Evolutionary conservation across 2,797 vertebrate species (phyloP).

Genomic region (Champsocephalus esox): DNA sequence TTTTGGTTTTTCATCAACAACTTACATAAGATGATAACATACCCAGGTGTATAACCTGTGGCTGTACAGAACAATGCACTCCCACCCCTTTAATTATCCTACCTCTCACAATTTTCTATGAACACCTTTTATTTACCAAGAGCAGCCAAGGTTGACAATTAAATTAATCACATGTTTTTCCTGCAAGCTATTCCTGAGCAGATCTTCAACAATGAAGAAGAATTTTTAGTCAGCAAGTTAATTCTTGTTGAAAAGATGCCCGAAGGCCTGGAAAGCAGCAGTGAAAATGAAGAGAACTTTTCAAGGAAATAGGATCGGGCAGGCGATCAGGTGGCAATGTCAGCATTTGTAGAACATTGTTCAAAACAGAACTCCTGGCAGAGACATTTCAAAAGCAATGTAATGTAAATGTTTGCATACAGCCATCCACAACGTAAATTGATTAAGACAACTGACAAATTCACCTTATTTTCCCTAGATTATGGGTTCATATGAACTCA

Average conservation of each 20-base stretch:
- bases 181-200: conserved; percentile 52
- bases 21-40: conserved; percentile 25
- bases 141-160: conserved; percentile 44
- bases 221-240: conserved; percentile 63
- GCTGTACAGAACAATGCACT: conserved; percentile 44
- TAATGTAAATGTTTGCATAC: background rate
- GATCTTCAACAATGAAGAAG: conserved; percentile 48
- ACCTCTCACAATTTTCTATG: conserved; percentile 46
- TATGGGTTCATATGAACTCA: background rate
- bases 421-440: conserved; percentile 3
- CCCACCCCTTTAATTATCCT: conserved; percentile 51
- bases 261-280: conserved; percentile 44
- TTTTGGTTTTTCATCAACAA: conserved; percentile 13
- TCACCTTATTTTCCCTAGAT: background rate
- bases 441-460: conserved; percentile 1
- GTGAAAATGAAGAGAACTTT: conserved; percentile 25
- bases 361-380: conserved; percentile 41
- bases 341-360: conserved; percentile 37
- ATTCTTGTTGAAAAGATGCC: conserved; percentile 58
- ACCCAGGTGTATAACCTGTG: conserved; percentile 64
- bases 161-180: conserved; percentile 42
- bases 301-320: conserved; percentile 50
- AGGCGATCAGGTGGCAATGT: conserved; percentile 53
- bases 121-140: conserved; percentile 43
- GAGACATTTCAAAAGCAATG: conserved; percentile 19